These are phyloP conservation scores for Typhlichthys eigenmanni DNA, from an alignment of 2,797 vertebrate genomes.

Conservation along the genomic window DNA sequence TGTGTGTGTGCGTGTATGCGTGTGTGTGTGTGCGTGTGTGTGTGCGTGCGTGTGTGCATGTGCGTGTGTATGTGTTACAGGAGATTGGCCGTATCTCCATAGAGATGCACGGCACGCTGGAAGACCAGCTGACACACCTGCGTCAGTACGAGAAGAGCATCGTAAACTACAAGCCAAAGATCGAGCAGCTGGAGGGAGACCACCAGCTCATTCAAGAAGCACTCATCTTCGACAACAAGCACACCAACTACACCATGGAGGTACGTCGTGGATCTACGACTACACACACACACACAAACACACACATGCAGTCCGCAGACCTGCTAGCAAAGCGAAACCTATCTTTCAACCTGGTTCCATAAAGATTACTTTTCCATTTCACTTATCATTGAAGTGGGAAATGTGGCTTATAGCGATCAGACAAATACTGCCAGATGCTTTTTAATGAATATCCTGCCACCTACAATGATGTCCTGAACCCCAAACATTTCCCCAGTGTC, in stretches of 20 bases:
- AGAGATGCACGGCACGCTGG: slow-evolving; percentile 96
- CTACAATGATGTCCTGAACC: background rate
- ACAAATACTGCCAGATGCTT: background rate
- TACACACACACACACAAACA: background rate
- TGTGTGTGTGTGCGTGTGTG: background rate
- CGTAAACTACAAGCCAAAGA: slow-evolving; percentile 98
- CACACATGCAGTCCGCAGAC: background rate
- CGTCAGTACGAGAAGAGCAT: slow-evolving; percentile 97
- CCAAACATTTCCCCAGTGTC: background rate
- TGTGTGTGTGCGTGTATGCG: background rate
- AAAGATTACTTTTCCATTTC: background rate
- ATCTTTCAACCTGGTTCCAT: background rate
- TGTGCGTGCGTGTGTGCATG: background rate
- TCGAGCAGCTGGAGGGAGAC: slow-evolving; percentile 95
- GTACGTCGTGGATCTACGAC: slow-evolving; percentile 50
- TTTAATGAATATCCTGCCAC: background rate
- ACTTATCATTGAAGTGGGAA: background rate
- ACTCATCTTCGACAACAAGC: slow-evolving; percentile 97
- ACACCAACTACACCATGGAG: slow-evolving; percentile 99
- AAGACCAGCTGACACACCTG: slow-evolving; percentile 93
- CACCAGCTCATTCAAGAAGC: slow-evolving; percentile 97
- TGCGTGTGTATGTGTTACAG: slow-evolving; percentile 61
- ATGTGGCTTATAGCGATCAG: no score
- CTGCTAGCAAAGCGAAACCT: background rate
- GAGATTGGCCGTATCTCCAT: slow-evolving; percentile 98